Evolutionary conservation across 2,797 vertebrate species (phyloP).

Genomic region (Tarsius wallacei): DNA sequence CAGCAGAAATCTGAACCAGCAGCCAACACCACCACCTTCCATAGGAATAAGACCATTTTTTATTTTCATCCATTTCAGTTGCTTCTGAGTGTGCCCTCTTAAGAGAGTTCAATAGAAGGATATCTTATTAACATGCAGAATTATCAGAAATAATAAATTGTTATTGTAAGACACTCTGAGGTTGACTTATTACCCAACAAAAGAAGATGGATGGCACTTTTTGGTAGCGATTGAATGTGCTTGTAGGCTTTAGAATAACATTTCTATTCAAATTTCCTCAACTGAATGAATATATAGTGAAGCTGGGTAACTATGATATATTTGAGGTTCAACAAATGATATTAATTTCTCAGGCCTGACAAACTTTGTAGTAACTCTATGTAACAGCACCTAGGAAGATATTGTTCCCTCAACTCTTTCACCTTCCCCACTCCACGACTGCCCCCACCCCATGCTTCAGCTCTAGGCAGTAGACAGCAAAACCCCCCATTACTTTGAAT

Average conservation of each 20-base stretch:
- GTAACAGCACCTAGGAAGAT: neutral
- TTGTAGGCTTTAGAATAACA: neutral
- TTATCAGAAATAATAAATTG: neutral
- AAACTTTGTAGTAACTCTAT: neutral
- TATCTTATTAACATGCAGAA: neutral
- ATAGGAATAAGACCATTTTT: neutral
- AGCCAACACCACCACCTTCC: neutral
- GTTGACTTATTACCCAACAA: neutral
- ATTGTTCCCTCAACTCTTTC: neutral
- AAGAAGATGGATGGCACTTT: neutral
- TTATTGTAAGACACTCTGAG: neutral
- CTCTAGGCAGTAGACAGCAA: neutral
- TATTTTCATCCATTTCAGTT: neutral
- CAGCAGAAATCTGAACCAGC: neutral
- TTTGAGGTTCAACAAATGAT: neutral
- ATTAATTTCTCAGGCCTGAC: neutral
- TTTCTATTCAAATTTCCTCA: neutral
- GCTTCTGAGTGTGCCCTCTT: neutral
- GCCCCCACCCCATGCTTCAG: rapidly evolving
- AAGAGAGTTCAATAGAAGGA: neutral
- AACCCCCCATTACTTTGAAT: neutral
- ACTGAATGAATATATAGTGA: neutral
- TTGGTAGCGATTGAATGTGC: neutral
- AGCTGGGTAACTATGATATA: neutral
- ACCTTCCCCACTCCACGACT: too few relatives aligned